These are phyloP conservation scores for Tenodera sinensis DNA, from an alignment of 2,888 invertebrate genomes.

Conservation along the genomic window DNA sequence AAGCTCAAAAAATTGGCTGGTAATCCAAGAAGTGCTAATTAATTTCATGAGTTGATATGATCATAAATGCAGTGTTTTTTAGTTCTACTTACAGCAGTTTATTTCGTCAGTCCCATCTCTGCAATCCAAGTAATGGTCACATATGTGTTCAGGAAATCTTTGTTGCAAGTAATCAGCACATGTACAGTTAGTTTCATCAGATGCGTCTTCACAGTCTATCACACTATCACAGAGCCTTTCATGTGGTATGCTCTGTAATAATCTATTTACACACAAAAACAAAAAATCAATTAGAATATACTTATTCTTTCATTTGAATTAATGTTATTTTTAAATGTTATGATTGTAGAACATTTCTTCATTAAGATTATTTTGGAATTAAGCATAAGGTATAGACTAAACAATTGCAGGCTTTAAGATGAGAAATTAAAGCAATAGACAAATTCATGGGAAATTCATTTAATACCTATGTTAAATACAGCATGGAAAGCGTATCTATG, in stretches of 20 bases:
- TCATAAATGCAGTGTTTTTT: neutral
- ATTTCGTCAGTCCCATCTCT: conserved; percentile 70
- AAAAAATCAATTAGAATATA: too few relatives aligned
- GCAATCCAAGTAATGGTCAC: conserved; percentile 74
- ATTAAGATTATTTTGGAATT: too few relatives aligned
- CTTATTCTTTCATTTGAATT: neutral
- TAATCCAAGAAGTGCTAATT: too few relatives aligned
- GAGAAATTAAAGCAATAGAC: too few relatives aligned
- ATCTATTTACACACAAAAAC: conserved; percentile 33
- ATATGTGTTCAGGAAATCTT: conserved; percentile 56
- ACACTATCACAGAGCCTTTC: conserved; percentile 62
- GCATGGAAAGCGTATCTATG: too few relatives aligned
- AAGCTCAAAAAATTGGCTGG: too few relatives aligned
- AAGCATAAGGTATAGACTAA: too few relatives aligned
- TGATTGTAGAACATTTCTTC: too few relatives aligned
- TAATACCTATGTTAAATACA: too few relatives aligned
- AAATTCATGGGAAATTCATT: too few relatives aligned
- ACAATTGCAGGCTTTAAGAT: too few relatives aligned
- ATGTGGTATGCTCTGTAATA: conserved; percentile 60
- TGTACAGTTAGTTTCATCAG: conserved; percentile 70
- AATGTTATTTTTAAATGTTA: neutral
- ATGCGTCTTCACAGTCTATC: conserved; percentile 77
- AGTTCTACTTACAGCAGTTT: conserved; percentile 57
- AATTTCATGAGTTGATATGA: too few relatives aligned
- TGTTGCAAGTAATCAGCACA: conserved; percentile 58